Evolutionary conservation across 2,113 vertebrate genomes (phyloP), one percentile per base, ranked within the genome.

Genomic region (Oryzias melastigma): DNA sequence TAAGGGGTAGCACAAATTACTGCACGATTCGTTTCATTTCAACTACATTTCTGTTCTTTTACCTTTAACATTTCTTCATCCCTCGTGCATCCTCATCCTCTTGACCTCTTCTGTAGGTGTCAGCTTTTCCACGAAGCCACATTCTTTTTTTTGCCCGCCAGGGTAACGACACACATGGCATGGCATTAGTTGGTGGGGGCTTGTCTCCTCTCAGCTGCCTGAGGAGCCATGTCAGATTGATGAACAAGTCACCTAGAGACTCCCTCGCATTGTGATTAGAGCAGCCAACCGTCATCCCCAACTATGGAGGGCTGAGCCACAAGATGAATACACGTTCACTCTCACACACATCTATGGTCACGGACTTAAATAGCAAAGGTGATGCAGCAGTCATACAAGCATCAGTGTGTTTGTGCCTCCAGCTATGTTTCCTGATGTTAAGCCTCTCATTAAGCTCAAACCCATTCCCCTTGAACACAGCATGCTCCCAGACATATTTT

Each of bases 141-240:
- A 50, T 71, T 79, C 73, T 68, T 62, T 77, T 66, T 69, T 72
- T 74, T 78, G 68, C 78, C 86, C 68, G 50, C 50, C 61, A 77
- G 83, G 73, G 65, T 86, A 81, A 83, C 86, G 84, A 90, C 76
- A 88, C 83, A 81, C 78, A 68, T 82, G 84, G 63, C 73, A 70
- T 73, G 67, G 73, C 69, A 54, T 71, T 77, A 45, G 84, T 75
- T 72, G 78, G 73, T 65, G 51, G 67, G 81, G 71, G 62, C 68
- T 78, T 83, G 82, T 87, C 77, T 82, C 82, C 78, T 75, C 80
- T 78, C 80, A 62, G 82, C 68, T 67, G 81, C 87, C 84, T 40
- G 74, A 88, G 85, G 86, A 82, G 78, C 73, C 66, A 78, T 86
- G 88, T 89, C 87, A 90, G 86, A 91, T 85, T 81, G 83, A 90